Conservation (phyloP, 2,113 vertebrate genomes). For the Microtus ochrogaster region DNA sequence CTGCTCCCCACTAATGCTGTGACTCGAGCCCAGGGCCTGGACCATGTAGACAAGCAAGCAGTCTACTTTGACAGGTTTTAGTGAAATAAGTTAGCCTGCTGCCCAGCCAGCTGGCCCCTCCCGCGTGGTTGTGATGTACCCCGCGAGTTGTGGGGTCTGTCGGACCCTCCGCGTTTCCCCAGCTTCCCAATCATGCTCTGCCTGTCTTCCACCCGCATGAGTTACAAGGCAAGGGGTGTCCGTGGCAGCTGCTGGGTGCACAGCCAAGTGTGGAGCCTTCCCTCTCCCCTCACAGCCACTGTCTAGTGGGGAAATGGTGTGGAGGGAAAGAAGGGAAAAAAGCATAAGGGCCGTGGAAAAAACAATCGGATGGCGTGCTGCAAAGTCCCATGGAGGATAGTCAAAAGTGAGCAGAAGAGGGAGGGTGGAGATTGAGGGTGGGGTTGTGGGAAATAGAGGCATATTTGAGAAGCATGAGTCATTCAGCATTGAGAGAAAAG, state of each 20-base stretch:
- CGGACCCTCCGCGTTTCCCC: not conserved
- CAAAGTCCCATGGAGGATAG: not conserved
- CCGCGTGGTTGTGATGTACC: not conserved
- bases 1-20: not conserved
- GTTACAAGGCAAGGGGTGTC: not conserved
- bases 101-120: not conserved
- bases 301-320: too few species aligned
- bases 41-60: accelerated
- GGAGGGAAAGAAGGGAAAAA: not conserved
- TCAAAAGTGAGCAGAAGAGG: not conserved
- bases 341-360: not conserved
- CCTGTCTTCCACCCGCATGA: not conserved
- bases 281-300: not conserved
- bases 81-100: not conserved
- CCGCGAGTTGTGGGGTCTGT: not conserved
- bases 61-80: constrained; percentile 26
- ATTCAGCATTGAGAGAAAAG: not conserved
- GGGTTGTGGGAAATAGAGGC: not conserved
- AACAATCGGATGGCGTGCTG: not conserved
- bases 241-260: not conserved
- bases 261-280: not conserved
- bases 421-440: not conserved
- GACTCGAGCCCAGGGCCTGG: not conserved
- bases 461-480: not conserved
- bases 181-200: not conserved